Base-by-base conservation (phyloP, 64 coral and sea anemone genomes). In the Trachythela sp. region DNA sequence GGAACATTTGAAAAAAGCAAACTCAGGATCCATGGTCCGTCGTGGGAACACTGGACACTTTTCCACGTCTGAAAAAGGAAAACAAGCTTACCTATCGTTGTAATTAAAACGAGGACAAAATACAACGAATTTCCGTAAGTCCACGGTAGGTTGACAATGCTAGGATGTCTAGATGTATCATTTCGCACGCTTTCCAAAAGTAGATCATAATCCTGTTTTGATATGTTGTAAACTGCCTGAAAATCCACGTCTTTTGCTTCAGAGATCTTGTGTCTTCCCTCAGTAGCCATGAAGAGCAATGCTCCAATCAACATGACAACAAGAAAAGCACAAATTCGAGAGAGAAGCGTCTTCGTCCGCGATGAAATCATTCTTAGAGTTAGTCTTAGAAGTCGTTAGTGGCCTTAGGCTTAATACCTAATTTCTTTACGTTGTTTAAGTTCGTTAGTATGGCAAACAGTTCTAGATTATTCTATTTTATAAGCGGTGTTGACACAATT, bases 21-120 rank as follows among this genome's bases (percentile, higher is more conserved):
- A n/a, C n/a, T n/a, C n/a, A n/a, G n/a, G n/a, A n/a, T n/a, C n/a
- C n/a, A n/a, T n/a, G n/a, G n/a, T n/a, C n/a, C n/a, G n/a, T n/a
- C 20, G 18, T 31, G 3, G 30, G 5, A 31, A 68, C 5, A 6
- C 18, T 68, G 59, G 18, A 7, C 2, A n/a, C 59, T 68, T 68
- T 68, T 68, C 2, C 59, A 54, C 15, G 20, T 68, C 59, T 68
- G 3, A 5, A 68, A 7, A 68, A 68, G 51, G 15, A 68, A 85
- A 35, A 39, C 52, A 1, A 14, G 7, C 84, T 85, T 70, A 97
- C 95, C 95, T 83, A 97, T 97, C 0, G 95, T 97, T 40, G 95
- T 97, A 88, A 97, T 97, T n/a, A 97, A 92, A 83, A 93, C 89
- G 76, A 97, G 90, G 11, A 88, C 56, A 22, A 97, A 90, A 85